phyloP scores from a whole-genome alignment of 2,797 vertebrate genomes.

The Chaenodraco wilsoni region DNA sequence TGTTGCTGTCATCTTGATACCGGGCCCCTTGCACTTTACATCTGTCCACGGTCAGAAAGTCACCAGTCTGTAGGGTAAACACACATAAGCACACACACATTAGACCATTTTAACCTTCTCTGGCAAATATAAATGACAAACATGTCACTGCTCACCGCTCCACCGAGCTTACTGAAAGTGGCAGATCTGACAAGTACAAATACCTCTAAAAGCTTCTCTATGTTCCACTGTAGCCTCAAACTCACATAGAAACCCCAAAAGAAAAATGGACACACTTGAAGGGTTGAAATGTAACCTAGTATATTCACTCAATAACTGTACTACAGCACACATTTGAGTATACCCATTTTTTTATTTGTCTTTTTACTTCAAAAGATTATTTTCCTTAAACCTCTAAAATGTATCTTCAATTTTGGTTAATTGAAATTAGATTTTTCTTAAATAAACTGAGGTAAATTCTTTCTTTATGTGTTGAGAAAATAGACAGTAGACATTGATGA shows the following conservation, averaged over 20 bases:
- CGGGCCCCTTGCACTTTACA: conserved; percentile 74
- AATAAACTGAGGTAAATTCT: too few relatives aligned
- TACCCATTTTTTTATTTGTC: too few relatives aligned
- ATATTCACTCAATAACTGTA: too few relatives aligned
- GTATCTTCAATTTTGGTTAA: too few relatives aligned
- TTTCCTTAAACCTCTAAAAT: too few relatives aligned
- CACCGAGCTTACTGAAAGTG: conserved; percentile 13
- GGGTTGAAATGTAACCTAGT: too few relatives aligned
- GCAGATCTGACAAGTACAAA: conserved; percentile 15
- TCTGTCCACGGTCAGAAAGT: conserved; percentile 82
- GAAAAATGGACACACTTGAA: conserved; percentile 13
- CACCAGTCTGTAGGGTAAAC: conserved; percentile 72
- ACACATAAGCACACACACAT: conserved; percentile 29
- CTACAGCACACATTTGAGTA: too few relatives aligned
- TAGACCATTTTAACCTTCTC: conserved; percentile 14
- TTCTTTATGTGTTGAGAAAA: too few relatives aligned
- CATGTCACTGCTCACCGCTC: conserved; percentile 3
- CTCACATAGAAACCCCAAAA: conserved; percentile 1
- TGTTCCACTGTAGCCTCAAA: not conserved
- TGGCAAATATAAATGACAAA: conserved; percentile 18
- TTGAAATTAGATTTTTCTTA: too few relatives aligned
- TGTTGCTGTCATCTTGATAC: conserved; percentile 76
- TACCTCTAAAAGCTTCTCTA: conserved; percentile 19
- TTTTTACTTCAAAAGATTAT: too few relatives aligned
- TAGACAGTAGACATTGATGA: too few relatives aligned